Evolutionary conservation across 2,797 vertebrate genomes (phyloP).

Genomic region (Rallus crepitans): DNA sequence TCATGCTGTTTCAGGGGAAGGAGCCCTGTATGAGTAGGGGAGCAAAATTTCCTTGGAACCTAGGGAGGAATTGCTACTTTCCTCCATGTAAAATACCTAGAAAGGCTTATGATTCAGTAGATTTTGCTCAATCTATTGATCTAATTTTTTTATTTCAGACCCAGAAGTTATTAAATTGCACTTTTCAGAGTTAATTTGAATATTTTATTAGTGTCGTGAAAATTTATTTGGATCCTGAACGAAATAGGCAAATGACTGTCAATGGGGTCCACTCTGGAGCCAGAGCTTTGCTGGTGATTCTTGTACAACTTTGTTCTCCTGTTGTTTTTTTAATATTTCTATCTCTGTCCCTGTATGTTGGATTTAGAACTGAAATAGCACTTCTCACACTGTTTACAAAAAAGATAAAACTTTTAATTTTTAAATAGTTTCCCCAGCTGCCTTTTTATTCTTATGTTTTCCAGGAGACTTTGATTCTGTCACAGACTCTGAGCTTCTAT

Average conservation of each 20-base stretch:
- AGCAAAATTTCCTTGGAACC: background rate
- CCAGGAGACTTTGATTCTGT: background rate
- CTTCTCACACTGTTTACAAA: background rate
- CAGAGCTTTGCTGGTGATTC: background rate
- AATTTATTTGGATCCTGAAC: background rate
- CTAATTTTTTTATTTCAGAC: constrained; percentile 2
- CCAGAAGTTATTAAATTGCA: background rate
- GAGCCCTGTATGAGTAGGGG: background rate
- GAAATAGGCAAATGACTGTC: background rate
- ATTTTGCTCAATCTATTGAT: background rate
- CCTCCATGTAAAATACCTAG: background rate
- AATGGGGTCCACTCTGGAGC: background rate
- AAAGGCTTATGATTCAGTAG: background rate
- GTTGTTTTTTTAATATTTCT: background rate
- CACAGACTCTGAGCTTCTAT: background rate
- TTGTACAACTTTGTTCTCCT: background rate
- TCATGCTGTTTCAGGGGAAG: background rate
- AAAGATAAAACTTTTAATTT: background rate
- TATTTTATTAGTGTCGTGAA: background rate
- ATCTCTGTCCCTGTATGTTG: background rate
- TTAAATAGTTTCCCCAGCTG: background rate
- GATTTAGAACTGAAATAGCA: background rate
- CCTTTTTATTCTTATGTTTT: background rate
- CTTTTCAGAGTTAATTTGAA: constrained; percentile 3
- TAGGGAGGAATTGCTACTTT: background rate